phyloP scores from a whole-genome alignment of 2,888 invertebrate genomes.

The Lutraria lutraria region DNA sequence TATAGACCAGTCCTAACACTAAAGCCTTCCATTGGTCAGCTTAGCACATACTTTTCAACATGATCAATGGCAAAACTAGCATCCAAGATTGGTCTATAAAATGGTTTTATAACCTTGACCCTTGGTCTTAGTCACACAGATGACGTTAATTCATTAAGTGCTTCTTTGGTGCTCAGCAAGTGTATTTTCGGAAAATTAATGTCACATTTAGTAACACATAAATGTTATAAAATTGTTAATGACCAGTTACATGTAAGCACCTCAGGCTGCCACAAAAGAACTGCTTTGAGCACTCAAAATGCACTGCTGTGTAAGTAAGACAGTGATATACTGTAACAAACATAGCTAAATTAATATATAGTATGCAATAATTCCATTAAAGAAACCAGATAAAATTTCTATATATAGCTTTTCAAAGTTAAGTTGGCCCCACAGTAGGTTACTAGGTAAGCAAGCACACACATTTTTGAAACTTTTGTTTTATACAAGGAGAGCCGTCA shows the following conservation, averaged over 20 bases:
- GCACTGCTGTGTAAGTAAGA: slow-evolving; percentile 33
- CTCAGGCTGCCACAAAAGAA: background rate
- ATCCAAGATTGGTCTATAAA: background rate
- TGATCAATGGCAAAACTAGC: background rate
- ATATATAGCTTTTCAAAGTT: background rate
- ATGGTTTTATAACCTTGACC: background rate
- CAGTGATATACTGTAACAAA: slow-evolving; percentile 32
- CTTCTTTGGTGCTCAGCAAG: background rate
- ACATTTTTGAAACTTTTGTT: too few relatives aligned
- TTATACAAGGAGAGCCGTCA: too few relatives aligned
- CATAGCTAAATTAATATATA: slow-evolving; percentile 20
- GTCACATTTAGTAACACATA: too few relatives aligned
- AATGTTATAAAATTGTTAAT: too few relatives aligned
- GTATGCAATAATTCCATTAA: slow-evolving; percentile 18
- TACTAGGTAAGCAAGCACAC: background rate
- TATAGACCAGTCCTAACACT: background rate
- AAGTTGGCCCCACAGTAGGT: background rate
- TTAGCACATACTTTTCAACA: background rate
- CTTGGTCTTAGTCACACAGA: slow-evolving; percentile 9
- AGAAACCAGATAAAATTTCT: background rate
- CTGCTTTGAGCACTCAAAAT: background rate
- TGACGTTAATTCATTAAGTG: background rate
- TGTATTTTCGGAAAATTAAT: too few relatives aligned
- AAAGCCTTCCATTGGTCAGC: background rate
- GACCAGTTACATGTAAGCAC: too few relatives aligned